These are phyloP conservation scores for Pocota personata DNA, from an alignment of 2,888 invertebrate species.

Conservation along the genomic window DNA sequence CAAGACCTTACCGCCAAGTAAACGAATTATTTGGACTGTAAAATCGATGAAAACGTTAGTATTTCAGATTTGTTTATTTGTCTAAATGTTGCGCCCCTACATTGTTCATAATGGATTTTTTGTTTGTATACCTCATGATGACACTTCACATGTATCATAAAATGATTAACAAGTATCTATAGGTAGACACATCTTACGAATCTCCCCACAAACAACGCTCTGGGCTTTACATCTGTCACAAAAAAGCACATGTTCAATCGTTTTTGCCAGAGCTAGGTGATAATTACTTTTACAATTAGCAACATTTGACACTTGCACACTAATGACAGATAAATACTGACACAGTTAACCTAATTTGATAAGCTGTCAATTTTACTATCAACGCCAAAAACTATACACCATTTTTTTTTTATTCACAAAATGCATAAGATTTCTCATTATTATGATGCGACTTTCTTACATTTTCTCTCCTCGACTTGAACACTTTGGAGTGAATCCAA, in stretches of 20 bases:
- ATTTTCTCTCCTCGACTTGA: not conserved
- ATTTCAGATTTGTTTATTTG: not conserved
- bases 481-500: not conserved
- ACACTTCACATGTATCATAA: not conserved
- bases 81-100: not conserved
- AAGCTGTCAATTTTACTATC: not conserved
- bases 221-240: not conserved
- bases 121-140: not conserved
- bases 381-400: not conserved
- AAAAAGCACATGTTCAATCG: not conserved
- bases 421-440: not conserved
- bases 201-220: not conserved
- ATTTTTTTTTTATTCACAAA: not conserved
- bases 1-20: not conserved
- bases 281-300: constrained; percentile 1
- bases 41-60: not conserved
- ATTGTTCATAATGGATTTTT: not conserved
- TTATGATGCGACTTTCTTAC: too few relatives aligned
- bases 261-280: not conserved
- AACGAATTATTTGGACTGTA: not conserved
- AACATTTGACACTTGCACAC: not conserved
- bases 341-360: constrained; percentile 1
- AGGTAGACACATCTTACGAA: not conserved
- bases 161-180: constrained; percentile 17
- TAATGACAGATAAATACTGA: constrained; percentile 27